Conservation (phyloP, 2,113 vertebrate species). For the Helogale parvula region DNA sequence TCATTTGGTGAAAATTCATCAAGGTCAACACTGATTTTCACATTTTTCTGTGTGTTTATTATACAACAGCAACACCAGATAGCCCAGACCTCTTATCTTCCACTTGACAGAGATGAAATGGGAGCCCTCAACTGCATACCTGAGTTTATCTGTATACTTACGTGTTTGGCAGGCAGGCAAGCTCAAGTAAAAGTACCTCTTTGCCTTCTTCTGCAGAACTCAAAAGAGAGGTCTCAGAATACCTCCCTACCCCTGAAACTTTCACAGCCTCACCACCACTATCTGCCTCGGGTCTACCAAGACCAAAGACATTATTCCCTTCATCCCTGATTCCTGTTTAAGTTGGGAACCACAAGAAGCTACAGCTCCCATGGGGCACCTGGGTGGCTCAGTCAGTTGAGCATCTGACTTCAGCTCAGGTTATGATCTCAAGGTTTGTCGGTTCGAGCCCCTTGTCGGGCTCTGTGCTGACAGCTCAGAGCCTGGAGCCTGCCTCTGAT, state of each 20-base stretch:
- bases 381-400: too few species aligned
- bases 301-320: background rate
- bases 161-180: background rate
- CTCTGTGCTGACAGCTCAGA: too few species aligned
- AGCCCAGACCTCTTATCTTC: background rate
- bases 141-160: background rate
- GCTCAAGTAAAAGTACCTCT: background rate
- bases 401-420: too few species aligned
- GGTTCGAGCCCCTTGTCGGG: too few species aligned
- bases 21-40: background rate
- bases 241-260: background rate
- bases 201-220: background rate
- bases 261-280: background rate
- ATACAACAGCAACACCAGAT: background rate
- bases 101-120: background rate
- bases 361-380: background rate
- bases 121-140: background rate
- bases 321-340: background rate
- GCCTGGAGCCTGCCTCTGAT: too few species aligned
- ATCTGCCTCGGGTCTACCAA: background rate
- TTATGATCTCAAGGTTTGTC: too few species aligned
- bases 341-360: background rate
- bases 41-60: background rate
- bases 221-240: background rate
- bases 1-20: background rate